phyloP scores from a whole-genome alignment of 2,113 vertebrate genomes.

The Eclectus roratus region DNA sequence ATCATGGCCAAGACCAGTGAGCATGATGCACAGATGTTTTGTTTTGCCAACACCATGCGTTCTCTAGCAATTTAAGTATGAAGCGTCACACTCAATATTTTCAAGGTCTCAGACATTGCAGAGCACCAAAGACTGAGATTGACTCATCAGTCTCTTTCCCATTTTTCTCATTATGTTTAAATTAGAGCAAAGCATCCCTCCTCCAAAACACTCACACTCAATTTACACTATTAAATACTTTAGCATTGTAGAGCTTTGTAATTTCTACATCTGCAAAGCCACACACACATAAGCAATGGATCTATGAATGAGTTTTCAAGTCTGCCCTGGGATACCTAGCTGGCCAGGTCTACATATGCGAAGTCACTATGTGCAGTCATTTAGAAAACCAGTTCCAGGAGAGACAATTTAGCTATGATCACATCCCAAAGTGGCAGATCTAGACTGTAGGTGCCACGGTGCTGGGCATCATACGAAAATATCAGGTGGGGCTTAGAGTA shows the following conservation, averaged over 20 bases:
- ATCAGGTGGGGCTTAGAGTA: background rate
- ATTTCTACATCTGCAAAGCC: background rate
- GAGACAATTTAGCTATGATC: rapidly evolving
- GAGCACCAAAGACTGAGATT: background rate
- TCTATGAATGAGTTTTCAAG: background rate
- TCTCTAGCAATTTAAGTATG: background rate
- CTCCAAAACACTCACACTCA: background rate
- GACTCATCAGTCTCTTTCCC: background rate
- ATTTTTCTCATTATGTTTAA: background rate
- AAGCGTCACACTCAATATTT: background rate
- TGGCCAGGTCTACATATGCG: background rate
- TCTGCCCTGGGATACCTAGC: background rate
- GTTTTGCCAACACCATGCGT: background rate
- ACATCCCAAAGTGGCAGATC: background rate
- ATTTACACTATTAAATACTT: background rate
- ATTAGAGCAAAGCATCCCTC: background rate
- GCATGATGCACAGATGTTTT: background rate
- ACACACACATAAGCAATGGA: background rate
- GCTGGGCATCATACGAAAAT: background rate
- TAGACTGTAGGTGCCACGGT: background rate
- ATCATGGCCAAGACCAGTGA: background rate
- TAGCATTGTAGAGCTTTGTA: background rate
- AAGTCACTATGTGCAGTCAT: background rate
- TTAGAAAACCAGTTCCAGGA: background rate
- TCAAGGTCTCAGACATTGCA: background rate